Evolutionary conservation across 2,797 vertebrate genomes (phyloP).

Genomic region (Coregonus sp.): DNA sequence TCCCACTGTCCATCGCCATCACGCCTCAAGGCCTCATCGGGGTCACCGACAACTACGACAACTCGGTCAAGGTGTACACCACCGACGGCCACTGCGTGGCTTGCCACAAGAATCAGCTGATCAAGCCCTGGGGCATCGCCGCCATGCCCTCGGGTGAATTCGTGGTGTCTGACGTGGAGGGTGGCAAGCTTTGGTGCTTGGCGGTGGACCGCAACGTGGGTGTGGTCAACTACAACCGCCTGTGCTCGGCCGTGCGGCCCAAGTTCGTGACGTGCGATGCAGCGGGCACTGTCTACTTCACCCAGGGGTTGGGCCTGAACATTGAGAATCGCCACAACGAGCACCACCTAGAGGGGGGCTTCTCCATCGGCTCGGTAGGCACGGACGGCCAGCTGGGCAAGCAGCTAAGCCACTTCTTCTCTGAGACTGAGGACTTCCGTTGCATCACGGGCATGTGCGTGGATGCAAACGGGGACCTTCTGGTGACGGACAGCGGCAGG

Average conservation of each 20-base stretch:
- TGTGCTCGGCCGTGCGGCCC: conserved; percentile 93
- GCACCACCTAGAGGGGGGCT: conserved; percentile 93
- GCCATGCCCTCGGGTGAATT: conserved; percentile 94
- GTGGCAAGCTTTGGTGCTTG: conserved; percentile 95
- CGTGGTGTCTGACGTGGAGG: conserved; percentile 95
- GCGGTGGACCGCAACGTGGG: conserved; percentile 89
- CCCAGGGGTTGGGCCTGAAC: conserved; percentile 92
- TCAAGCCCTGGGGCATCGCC: conserved; percentile 96
- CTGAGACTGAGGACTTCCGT: conserved; percentile 93
- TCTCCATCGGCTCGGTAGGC: conserved; percentile 92
- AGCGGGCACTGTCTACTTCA: conserved; percentile 93
- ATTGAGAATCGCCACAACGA: conserved; percentile 93
- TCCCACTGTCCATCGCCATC: conserved; percentile 93
- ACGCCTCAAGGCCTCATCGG: conserved; percentile 92
- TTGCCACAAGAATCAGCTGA: conserved; percentile 92
- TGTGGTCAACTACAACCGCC: conserved; percentile 90
- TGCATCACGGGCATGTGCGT: conserved; percentile 98
- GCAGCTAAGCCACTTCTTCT: conserved; percentile 97
- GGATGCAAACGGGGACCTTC: conserved; percentile 89
- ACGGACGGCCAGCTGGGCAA: conserved; percentile 89
- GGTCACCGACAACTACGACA: conserved; percentile 94
- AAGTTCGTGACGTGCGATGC: conserved; percentile 96
- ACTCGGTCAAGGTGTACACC: conserved; percentile 96
- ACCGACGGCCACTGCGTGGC: conserved; percentile 93
- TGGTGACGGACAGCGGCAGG: conserved; percentile 93